These are phyloP conservation scores for Xanthostigma xanthostigma DNA, from an alignment of 2,888 invertebrate species.

Conservation along the genomic window DNA sequence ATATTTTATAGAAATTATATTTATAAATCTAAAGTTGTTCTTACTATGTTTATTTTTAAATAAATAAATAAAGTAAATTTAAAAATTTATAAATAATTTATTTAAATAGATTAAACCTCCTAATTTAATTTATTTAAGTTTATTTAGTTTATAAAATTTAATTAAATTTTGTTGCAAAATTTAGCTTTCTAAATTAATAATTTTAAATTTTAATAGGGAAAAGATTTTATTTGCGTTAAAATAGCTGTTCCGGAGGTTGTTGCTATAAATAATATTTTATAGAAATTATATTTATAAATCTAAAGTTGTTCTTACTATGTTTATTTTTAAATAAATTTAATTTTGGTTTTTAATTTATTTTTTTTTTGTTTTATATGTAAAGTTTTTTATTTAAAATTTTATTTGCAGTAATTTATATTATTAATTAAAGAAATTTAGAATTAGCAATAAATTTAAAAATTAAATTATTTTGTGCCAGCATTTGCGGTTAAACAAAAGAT, in stretches of 20 bases:
- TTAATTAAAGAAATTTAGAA: conserved; percentile 43
- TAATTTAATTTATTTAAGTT: conserved; percentile 9
- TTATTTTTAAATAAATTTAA: conserved; percentile 32
- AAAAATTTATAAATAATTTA: conserved; percentile 8
- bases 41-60: conserved; percentile 2
- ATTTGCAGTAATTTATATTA: conserved; percentile 36
- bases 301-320: conserved; percentile 25
- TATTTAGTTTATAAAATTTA: conserved; percentile 1
- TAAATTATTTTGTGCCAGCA: conserved; percentile 54
- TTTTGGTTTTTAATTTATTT: conserved; percentile 33
- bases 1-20: too few relatives aligned
- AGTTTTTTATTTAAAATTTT: conserved; percentile 29
- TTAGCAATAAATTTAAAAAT: conserved; percentile 41
- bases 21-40: too few relatives aligned
- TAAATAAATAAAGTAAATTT: conserved; percentile 15
- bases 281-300: conserved; percentile 7
- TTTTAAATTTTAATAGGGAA: not conserved
- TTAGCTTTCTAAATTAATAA: too few relatives aligned
- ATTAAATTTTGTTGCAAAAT: not conserved
- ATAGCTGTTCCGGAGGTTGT: not conserved
- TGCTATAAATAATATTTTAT: conserved; percentile 4
- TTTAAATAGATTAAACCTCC: conserved; percentile 8
- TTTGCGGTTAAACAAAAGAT: conserved; percentile 51
- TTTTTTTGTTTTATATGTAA: conserved; percentile 39
- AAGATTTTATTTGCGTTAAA: too few relatives aligned